Evolutionary conservation across 2,888 invertebrate species (phyloP).

Genomic region (Hoplodrina ambigua): DNA sequence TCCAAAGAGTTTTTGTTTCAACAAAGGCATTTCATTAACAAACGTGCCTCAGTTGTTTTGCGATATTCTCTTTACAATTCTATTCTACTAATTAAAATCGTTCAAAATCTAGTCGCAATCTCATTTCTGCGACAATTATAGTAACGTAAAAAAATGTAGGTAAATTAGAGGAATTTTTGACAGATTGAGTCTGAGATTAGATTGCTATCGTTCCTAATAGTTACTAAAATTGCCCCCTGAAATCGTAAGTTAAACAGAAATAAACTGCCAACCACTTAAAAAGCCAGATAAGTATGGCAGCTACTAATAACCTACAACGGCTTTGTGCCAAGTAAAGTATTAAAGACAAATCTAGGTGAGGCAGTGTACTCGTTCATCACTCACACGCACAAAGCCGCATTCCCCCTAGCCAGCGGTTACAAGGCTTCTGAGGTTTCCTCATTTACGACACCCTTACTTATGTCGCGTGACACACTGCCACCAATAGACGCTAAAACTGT

Average conservation of each 20-base stretch:
- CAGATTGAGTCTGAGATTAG: no score
- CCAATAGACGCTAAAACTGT: conserved; percentile 1
- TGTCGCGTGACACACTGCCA: conserved; percentile 46
- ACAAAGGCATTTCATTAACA: no score
- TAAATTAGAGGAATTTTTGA: no score
- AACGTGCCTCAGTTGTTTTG: no score
- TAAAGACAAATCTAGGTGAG: conserved; percentile 34
- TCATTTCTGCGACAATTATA: no score
- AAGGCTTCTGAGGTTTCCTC: conserved; percentile 53
- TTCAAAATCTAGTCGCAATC: no score
- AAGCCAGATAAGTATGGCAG: neutral
- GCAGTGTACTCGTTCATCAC: conserved; percentile 21
- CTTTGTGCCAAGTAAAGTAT: conserved; percentile 17
- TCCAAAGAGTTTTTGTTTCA: no score
- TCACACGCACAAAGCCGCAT: conserved; percentile 44
- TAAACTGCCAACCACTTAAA: neutral
- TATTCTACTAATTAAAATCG: no score
- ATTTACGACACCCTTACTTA: conserved; percentile 40
- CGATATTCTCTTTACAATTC: no score
- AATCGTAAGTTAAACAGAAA: neutral
- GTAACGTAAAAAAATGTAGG: no score
- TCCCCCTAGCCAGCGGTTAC: conserved; percentile 39
- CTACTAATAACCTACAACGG: conserved; percentile 15
- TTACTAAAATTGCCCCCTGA: no score
- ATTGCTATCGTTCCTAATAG: no score